Evolutionary conservation across 1,140 invertebrate genomes (phyloP), one percentile per base, ranked within the genome.

Genomic region (Papilio glaucus): DNA sequence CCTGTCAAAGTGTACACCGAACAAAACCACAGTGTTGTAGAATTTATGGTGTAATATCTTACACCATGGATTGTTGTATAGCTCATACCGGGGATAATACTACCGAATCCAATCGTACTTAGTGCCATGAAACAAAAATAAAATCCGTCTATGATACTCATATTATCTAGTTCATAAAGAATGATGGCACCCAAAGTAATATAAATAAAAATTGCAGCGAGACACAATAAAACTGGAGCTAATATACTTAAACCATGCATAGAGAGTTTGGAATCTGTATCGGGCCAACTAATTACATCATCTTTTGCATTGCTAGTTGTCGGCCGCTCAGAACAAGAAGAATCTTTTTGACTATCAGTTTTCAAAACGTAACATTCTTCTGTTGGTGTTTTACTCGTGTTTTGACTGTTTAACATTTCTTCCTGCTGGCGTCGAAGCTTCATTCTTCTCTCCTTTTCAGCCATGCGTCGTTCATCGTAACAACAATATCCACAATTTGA

Each of bases 81-180:
- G 29, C 93, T 89, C 80, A 95, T 95, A 63, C 97, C 97, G 12
- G 97, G 97, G 57, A 98, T 95, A 89, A 98, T 96, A 83, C 98
- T 97, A 61, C 97, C 98, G 80, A 98, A 98, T 9, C 97, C 98
- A 74, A 98, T 98, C 13, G 98, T 99, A 76, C 97, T 98, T 74
- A 99, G 93, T 72, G 97, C 97, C 95, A 98, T 98, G 91, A 99
- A 99, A 93, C 98, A 98, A 88, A 98, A 98, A 90, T 98, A 98
- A 85, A 98, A 96, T 49, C 97, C 97, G 87, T 99, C 97, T 74
- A 98, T 93, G 69, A 98, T 96, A 74, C 95, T 94, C 97, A 97
- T 97, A 78, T 96, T 95, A 87, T 98, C 97, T 85, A 98, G 93
- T 80, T 97, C 96, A 83, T 96, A 96, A 60, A 99, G 95, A 33